These are phyloP conservation scores for Lagorchestes hirsutus DNA, from an alignment of 2,797 vertebrate species.

Conservation along the genomic window DNA sequence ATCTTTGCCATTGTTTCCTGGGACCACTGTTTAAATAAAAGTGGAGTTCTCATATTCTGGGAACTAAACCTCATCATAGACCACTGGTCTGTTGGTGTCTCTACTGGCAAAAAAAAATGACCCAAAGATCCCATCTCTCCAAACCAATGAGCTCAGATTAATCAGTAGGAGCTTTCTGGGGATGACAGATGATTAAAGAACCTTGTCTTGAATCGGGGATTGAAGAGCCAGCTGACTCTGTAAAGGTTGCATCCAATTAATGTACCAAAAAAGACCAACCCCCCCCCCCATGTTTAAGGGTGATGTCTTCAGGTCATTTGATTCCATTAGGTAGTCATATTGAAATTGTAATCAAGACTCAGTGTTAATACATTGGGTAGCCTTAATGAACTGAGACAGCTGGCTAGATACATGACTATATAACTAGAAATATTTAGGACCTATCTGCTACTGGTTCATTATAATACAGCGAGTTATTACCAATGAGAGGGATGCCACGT, in stretches of 20 bases:
- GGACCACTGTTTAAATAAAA: not conserved
- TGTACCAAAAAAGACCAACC: not conserved
- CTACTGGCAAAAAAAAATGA: not conserved
- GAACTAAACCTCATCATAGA: not conserved
- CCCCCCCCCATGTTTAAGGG: not conserved
- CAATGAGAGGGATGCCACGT: not conserved
- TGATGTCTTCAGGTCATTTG: not conserved
- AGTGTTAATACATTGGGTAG: not conserved
- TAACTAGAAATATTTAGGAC: too few species aligned
- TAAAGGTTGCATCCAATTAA: not conserved
- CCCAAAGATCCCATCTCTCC: not conserved
- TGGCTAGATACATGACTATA: not conserved
- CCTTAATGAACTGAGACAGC: not conserved
- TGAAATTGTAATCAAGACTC: not conserved
- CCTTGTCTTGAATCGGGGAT: not conserved
- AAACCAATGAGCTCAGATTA: not conserved
- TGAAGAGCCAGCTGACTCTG: not conserved
- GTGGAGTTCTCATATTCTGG: not conserved
- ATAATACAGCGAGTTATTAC: not conserved
- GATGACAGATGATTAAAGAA: not conserved
- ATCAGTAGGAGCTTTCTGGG: not conserved
- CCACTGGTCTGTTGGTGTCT: not conserved
- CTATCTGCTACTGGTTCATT: not conserved
- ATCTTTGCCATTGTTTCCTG: slow-evolving; percentile 18
- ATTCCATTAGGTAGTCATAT: not conserved